Evolutionary conservation across 2,113 vertebrate species (phyloP).

Genomic region (Oxygymnocypris stewartii): DNA sequence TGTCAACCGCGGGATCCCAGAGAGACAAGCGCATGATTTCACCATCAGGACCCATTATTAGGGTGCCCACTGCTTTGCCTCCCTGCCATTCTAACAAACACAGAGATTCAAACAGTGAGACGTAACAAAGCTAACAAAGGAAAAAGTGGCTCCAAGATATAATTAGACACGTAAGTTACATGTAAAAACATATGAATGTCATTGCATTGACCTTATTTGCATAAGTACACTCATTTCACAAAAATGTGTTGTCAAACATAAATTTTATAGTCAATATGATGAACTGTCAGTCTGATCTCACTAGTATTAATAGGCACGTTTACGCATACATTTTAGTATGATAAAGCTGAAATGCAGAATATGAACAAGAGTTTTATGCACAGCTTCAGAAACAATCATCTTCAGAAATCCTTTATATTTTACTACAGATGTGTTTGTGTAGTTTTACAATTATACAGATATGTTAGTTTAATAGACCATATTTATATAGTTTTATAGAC

Average conservation of each 20-base stretch:
- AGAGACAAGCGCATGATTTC: conserved; percentile 70
- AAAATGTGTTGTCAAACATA: neutral
- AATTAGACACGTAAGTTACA: neutral
- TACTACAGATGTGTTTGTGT: neutral
- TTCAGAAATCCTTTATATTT: neutral
- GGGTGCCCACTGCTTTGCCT: conserved; percentile 59
- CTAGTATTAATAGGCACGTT: neutral
- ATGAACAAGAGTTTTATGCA: no score
- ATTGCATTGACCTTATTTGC: neutral
- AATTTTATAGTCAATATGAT: neutral
- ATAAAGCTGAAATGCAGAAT: neutral
- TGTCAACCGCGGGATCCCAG: conserved; percentile 48
- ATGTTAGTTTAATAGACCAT: no score
- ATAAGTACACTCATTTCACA: neutral
- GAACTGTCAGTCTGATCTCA: neutral
- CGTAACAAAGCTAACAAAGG: neutral
- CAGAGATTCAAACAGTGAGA: conserved; percentile 21
- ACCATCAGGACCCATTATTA: conserved; percentile 72
- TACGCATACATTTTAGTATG: neutral
- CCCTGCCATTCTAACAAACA: conserved; percentile 68
- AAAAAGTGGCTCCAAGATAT: neutral
- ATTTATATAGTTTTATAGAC: neutral
- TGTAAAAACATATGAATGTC: neutral
- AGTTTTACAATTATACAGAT: neutral
- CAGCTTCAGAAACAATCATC: neutral